Conservation (phyloP, 2,888 invertebrate species). For the Rotaria macrura region DNA sequence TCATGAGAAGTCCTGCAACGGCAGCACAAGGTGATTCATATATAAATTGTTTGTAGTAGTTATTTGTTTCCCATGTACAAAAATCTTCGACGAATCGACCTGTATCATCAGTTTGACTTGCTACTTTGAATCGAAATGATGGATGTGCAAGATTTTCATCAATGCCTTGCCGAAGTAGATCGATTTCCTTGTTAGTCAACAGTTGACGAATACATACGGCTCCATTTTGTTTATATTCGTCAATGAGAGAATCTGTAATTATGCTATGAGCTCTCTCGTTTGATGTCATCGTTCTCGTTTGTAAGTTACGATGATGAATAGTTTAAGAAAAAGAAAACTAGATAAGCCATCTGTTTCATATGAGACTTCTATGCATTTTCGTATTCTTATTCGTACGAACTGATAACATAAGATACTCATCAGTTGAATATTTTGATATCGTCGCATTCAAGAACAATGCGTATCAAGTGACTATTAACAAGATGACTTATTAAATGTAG, state of each 20-base stretch:
- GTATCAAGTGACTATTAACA: no score
- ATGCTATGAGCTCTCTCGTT: background rate
- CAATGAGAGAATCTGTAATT: background rate
- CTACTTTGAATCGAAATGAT: background rate
- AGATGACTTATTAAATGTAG: no score
- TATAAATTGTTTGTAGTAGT: slow-evolving; percentile 40
- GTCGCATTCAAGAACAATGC: no score
- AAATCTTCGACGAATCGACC: slow-evolving; percentile 43
- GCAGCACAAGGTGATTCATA: slow-evolving; percentile 40
- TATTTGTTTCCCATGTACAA: slow-evolving; percentile 42
- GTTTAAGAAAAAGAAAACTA: no score
- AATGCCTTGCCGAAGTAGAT: background rate
- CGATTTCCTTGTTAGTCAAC: background rate
- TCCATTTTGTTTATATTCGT: background rate
- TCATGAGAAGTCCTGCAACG: slow-evolving; percentile 39
- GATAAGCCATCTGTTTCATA: no score
- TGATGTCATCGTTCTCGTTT: no score
- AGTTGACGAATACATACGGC: background rate
- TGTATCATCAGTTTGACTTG: slow-evolving; percentile 33
- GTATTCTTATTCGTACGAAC: no score
- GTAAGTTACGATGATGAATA: no score
- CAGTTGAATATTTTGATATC: no score
- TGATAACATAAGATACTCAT: no score
- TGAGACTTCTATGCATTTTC: no score
- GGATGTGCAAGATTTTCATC: background rate